Conservation (phyloP, 2,888 invertebrate genomes). For the Chromoteleia sp. region DNA sequence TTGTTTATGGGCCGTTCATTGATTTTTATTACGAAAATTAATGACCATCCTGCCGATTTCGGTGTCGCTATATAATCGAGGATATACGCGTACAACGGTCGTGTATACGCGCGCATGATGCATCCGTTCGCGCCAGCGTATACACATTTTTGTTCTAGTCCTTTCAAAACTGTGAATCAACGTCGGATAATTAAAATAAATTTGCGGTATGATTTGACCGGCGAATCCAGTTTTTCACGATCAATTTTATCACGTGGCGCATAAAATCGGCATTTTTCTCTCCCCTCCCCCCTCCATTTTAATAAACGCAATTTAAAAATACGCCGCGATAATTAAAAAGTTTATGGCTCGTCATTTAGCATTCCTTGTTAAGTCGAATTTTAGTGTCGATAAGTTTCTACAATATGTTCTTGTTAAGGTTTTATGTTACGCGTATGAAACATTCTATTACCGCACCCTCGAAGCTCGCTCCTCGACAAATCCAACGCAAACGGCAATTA, state of each 20-base stretch:
- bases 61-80: conserved; percentile 78
- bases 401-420: conserved; percentile 48
- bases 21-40: conserved; percentile 84
- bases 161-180: conserved; percentile 49
- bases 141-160: conserved; percentile 63
- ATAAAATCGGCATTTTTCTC: conserved; percentile 8
- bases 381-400: conserved; percentile 44
- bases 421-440: conserved; percentile 34
- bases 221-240: conserved; percentile 49
- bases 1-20: conserved; percentile 77
- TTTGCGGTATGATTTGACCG: conserved; percentile 44
- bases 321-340: conserved; percentile 34
- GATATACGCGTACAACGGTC: conserved; percentile 69
- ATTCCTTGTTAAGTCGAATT: conserved; percentile 46
- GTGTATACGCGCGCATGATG: conserved; percentile 31
- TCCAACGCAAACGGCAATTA: conserved; percentile 43
- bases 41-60: conserved; percentile 83
- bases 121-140: conserved; percentile 27
- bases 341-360: conserved; percentile 32
- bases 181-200: conserved; percentile 60
- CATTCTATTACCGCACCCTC: conserved; percentile 36
- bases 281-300: conserved; percentile 4
- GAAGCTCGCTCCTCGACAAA: conserved; percentile 19
- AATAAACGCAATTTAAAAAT: conserved; percentile 43
- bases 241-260: conserved; percentile 32